These are phyloP conservation scores for Eremophila alpestris DNA, from an alignment of 2,797 vertebrate genomes.

Conservation along the genomic window DNA sequence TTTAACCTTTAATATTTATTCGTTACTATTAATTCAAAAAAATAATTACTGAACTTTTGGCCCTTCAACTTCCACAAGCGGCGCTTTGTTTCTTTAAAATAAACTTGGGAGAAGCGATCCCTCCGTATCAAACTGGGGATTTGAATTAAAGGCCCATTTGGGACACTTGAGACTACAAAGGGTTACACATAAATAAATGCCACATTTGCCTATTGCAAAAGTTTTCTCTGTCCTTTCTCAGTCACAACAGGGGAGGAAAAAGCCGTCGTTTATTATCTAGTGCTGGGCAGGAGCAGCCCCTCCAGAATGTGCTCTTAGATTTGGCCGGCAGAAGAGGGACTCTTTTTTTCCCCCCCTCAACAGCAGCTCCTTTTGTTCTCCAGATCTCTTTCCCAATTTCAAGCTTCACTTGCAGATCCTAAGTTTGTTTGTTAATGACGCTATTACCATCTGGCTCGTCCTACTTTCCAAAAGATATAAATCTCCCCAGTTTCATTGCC, in stretches of 20 bases:
- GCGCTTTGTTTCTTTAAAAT: constrained; percentile 73
- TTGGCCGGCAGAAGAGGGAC: constrained; percentile 72
- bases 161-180: constrained; percentile 76
- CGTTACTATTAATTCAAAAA: constrained; percentile 59
- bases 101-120: constrained; percentile 57
- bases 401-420: constrained; percentile 84
- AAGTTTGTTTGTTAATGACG: constrained; percentile 87
- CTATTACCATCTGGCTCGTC: constrained; percentile 86
- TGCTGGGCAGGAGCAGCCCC: constrained; percentile 70
- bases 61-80: constrained; percentile 59
- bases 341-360: constrained; percentile 58
- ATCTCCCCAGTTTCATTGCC: constrained; percentile 77
- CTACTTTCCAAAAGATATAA: constrained; percentile 84
- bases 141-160: constrained; percentile 71
- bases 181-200: constrained; percentile 78
- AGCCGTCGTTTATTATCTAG: constrained; percentile 74
- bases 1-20: constrained; percentile 67
- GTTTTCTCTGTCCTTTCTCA: constrained; percentile 78
- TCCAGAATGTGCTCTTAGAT: constrained; percentile 73
- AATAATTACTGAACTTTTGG: constrained; percentile 73
- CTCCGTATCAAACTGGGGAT: constrained; percentile 54
- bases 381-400: constrained; percentile 82
- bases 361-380: constrained; percentile 85
- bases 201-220: constrained; percentile 78
- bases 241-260: constrained; percentile 74